These are phyloP conservation scores for Lacerta bilineata DNA, from an alignment of 2,797 vertebrate genomes.

Conservation along the genomic window DNA sequence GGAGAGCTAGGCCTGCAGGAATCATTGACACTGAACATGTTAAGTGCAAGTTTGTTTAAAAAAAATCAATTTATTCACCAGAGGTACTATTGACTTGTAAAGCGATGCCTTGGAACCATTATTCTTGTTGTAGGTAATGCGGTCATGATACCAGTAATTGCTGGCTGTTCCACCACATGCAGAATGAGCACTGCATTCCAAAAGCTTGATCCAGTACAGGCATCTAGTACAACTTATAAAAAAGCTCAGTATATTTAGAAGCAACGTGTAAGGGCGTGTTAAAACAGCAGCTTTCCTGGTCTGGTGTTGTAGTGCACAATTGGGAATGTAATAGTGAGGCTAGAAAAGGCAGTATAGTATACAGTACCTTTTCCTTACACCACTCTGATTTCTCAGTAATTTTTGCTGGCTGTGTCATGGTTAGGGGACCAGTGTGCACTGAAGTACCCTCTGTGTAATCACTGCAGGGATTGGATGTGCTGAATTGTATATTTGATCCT, in stretches of 20 bases:
- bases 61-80: slow-evolving; percentile 30
- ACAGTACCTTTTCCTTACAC: not conserved
- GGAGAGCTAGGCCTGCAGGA: slow-evolving; percentile 17
- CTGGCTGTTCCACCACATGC: not conserved
- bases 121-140: slow-evolving; percentile 33
- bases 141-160: slow-evolving; percentile 27
- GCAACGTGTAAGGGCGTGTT: not conserved
- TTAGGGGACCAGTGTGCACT: not conserved
- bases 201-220: slow-evolving; percentile 13
- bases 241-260: slow-evolving; percentile 34
- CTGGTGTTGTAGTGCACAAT: not conserved
- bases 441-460: not conserved
- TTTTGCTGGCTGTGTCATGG: not conserved
- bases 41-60: slow-evolving; percentile 28
- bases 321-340: not conserved
- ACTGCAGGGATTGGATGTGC: not conserved
- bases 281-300: not conserved
- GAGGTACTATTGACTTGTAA: slow-evolving; percentile 28
- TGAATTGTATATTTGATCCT: not conserved
- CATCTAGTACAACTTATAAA: slow-evolving; percentile 17
- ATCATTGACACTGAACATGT: slow-evolving; percentile 24
- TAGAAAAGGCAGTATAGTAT: not conserved
- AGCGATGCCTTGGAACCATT: slow-evolving; percentile 38
- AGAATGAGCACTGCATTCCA: slow-evolving; percentile 28
- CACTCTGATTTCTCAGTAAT: not conserved